Base-by-base conservation (phyloP, 2,888 invertebrate species). In the Neoaliturus tenellus region DNA sequence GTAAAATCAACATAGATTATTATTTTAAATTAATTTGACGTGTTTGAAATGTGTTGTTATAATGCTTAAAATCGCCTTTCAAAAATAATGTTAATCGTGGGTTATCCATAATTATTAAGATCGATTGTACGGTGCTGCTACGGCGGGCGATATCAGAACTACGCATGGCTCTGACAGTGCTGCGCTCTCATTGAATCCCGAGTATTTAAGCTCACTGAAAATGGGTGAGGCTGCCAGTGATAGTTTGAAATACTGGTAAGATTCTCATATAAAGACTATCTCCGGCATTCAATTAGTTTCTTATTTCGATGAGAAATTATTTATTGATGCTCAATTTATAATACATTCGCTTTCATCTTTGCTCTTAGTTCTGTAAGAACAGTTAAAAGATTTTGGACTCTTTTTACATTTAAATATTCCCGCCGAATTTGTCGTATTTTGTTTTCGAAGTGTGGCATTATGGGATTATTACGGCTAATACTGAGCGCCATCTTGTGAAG, bases 401-500 rank as follows among this genome's bases (percentile, higher is more conserved):
- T 69, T 35, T 39, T 69, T 10, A 17, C n/a, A 35, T 69, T 69
- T 35, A 69, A 69, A 67, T 28, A 35, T 20, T 39, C 82, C 55
- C 75, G 75, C 71, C 39, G 41, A 44, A 62, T 62, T 55, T 58
- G 75, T 73, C 81, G 73, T 84, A 84, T 84, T 84, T 69, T 84
- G 84, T 84, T 84, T 84, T 84, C 81, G 48, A 62, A 55, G 33
- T 75, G 81, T 80, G 86, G 87, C 84, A 87, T 86, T 84, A 85
- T 86, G 87, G 87, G 87, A 86, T 39, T 75, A 44, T 83, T 85
- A 80, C 83, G 71, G 73, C 81, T 80, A 83, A 83, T 83, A 80
- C 80, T 73, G 85, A 87, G 87, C 94, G 94, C 94, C 94, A 94
- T 94, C 93, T 94, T 94, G 93, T 93, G 92, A 92, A 90, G 93